Base-by-base conservation (phyloP, 35 echinoderm and acorn worm species). In the Heliocidaris erythrogramma region DNA sequence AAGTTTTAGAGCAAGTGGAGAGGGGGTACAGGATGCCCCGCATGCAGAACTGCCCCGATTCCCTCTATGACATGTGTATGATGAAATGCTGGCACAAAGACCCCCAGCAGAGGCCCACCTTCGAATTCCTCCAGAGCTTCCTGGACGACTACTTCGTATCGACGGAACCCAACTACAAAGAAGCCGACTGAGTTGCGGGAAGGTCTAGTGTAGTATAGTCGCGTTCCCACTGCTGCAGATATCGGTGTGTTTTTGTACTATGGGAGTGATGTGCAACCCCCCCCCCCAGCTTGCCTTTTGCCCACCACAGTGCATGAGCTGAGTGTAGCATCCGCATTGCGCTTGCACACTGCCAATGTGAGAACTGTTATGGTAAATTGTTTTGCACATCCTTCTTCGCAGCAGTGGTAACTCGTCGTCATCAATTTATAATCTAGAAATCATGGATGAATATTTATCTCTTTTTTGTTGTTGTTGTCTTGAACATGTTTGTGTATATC, bases 61-160 rank as follows among this genome's bases (percentile, higher is more conserved):
- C 94, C 48, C 78, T 97, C 48, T 99, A 97, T 90, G 95, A 99
- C 50, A 86, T 97, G 91, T 92, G 91, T 5, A 99, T 99, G 98
- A 17, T 96, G 24, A 96, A 97, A 88, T 97, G 97, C 69, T 99
- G 98, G 98, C 84, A 96, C 60, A 97, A 99, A 86, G 98, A 99
- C 48, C 93, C 98, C 2, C 50, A 49, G 21, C 47, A 92, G n/a
- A 86, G 98, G 48, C 98, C 97, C 1, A 99, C 98, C 17, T 99
- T 99, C 86, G 98, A 99, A 86, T 99, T 99, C 95, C 95, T 99
- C 13, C 98, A 99, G 85, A 92, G 95, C 86, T 97, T 94, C 94
- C 86, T 99, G 86, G 98, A 99, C 42, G 98, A 99, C 94, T 99
- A 97, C 98, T 99, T 99, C 92, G 98, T 99, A 12, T 30, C 96